Conservation (phyloP, 2,797 vertebrate genomes). For the Anabacerthia variegaticeps region DNA sequence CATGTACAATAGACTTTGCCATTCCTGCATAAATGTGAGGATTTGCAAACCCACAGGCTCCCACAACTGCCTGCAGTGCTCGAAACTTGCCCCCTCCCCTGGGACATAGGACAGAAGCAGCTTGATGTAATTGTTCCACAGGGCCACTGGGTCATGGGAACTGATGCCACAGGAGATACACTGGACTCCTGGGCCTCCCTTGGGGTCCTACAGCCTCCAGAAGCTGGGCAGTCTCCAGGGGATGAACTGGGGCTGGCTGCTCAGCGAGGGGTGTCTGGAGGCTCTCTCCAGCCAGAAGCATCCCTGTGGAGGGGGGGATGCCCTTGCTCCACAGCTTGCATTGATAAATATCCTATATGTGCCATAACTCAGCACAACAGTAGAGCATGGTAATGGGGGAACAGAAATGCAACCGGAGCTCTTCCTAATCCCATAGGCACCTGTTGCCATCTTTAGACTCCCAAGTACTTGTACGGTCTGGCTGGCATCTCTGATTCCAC, state of each 20-base stretch:
- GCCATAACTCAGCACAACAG: neutral
- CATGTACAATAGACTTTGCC: neutral
- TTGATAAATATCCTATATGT: neutral
- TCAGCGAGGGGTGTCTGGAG: neutral
- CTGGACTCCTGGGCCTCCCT: neutral
- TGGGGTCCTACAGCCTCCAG: neutral
- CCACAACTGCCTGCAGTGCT: slow-evolving; percentile 21
- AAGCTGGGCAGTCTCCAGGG: neutral
- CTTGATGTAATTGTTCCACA: slow-evolving; percentile 38
- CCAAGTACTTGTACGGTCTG: neutral
- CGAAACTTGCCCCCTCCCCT: slow-evolving; percentile 30
- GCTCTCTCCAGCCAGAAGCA: neutral
- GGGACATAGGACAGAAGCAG: slow-evolving; percentile 8
- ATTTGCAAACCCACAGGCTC: slow-evolving; percentile 25
- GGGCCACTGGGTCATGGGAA: slow-evolving; percentile 57
- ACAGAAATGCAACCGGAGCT: neutral
- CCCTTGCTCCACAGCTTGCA: neutral
- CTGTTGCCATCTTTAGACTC: neutral
- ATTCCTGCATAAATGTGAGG: neutral
- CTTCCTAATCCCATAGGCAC: neutral
- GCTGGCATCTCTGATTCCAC: neutral
- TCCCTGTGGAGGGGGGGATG: neutral
- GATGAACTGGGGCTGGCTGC: neutral
- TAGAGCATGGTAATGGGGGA: neutral
- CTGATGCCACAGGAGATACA: neutral